A percentile compares a stretch with the other conserved stretches of the same genome.
phyloP scores from a whole-genome alignment of 2,888 invertebrate genomes.

The Sthenelais limicola region DNA sequence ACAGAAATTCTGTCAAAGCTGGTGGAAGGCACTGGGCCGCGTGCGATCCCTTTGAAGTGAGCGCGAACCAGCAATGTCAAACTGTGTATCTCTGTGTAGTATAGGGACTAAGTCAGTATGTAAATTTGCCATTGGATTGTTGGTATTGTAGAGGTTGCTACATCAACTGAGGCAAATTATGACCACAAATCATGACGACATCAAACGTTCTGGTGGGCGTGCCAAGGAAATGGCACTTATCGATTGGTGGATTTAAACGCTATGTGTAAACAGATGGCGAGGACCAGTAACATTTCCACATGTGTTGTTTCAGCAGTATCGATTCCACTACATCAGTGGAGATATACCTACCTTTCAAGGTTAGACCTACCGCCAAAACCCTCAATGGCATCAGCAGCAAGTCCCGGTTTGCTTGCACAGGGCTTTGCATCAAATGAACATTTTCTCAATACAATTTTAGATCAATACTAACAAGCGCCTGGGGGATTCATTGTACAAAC shows the following conservation, averaged over 20 bases:
- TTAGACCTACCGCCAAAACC: neutral
- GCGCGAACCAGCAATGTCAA: too few species aligned
- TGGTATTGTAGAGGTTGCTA: slow-evolving; percentile 29
- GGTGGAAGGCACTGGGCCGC: too few species aligned
- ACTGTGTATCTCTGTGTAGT: neutral
- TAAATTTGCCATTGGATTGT: slow-evolving; percentile 33
- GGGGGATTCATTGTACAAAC: neutral
- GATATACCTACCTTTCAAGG: neutral
- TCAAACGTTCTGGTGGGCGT: slow-evolving; percentile 23
- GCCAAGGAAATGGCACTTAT: slow-evolving; percentile 34
- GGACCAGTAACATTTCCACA: slow-evolving; percentile 16
- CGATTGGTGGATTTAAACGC: slow-evolving; percentile 33
- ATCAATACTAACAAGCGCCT: slow-evolving; percentile 14
- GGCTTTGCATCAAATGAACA: slow-evolving; percentile 34
- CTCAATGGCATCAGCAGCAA: neutral
- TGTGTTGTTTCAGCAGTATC: slow-evolving; percentile 29
- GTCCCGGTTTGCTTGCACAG: neutral
- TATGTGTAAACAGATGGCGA: slow-evolving; percentile 28
- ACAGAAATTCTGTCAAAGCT: too few species aligned
- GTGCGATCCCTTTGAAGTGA: too few species aligned
- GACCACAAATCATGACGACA: slow-evolving; percentile 26
- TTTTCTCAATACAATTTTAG: slow-evolving; percentile 31
- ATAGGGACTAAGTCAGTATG: slow-evolving; percentile 20
- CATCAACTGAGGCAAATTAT: slow-evolving; percentile 35
- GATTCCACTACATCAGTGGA: slow-evolving; percentile 24